Percentiles rank a stretch among this genome's conserved stretches.
Conservation (phyloP, 2,113 vertebrate species). For the Sylvilagus bachmani region DNA sequence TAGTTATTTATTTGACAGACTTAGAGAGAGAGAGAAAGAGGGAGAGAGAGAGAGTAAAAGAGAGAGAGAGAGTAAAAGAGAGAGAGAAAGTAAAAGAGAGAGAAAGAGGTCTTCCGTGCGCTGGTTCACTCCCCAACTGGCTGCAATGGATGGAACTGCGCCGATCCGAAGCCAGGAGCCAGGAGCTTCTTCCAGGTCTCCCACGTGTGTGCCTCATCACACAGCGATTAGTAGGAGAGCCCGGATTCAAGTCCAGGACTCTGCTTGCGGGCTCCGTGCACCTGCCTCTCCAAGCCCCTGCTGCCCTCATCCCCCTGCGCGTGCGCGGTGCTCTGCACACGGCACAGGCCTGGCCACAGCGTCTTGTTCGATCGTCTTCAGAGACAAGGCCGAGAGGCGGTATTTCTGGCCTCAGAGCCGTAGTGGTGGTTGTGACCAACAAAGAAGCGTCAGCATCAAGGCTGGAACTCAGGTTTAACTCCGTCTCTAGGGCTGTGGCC, state of each 20-base stretch:
- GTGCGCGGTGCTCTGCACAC: not conserved
- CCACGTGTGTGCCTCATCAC: not conserved
- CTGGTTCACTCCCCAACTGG: too few relatives aligned
- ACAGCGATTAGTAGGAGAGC: not conserved
- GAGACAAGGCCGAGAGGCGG: not conserved
- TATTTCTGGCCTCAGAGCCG: not conserved
- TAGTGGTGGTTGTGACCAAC: not conserved
- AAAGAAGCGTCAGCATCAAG: not conserved
- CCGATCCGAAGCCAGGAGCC: too few relatives aligned
- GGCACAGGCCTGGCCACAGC: not conserved
- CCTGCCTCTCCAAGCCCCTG: not conserved
- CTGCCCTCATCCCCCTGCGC: not conserved
- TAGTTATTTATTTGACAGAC: too few relatives aligned
- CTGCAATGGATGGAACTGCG: too few relatives aligned
- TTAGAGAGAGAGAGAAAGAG: too few relatives aligned
- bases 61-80: too few relatives aligned
- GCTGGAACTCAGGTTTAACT: not conserved
- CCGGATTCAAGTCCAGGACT: not conserved
- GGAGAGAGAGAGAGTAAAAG: too few relatives aligned
- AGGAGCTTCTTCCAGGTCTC: too few relatives aligned
- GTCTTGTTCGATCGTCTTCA: not conserved
- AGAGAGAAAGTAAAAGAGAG: too few relatives aligned
- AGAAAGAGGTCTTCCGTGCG: too few relatives aligned
- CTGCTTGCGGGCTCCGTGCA: not conserved
- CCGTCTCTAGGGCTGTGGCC: not conserved